Base-by-base conservation (phyloP, 2,797 vertebrate species). In the Rachycentron canadum region DNA sequence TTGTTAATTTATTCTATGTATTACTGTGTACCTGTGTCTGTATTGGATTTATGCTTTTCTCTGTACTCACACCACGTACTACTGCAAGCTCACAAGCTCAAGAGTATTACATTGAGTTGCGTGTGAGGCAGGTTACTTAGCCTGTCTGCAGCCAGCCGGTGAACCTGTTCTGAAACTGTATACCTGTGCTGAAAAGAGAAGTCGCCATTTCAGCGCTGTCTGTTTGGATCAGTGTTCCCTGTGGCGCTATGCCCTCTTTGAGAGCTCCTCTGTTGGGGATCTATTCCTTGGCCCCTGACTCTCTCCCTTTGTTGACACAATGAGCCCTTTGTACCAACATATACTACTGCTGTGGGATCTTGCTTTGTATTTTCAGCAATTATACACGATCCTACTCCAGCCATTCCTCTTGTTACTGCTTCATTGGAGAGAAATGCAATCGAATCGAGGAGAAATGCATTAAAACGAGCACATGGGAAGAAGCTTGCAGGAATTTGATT, bases 401-500 rank as follows among this genome's bases (percentile, higher is more conserved):
- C 84, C 59, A 32, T 86, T 61, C 78, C 73, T 82, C 79, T 84
- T 69, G 65, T 69, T 79, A 85, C 74, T 5, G 79, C 87, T 86
- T 88, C 85, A 82, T 61, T 84, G 85, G 71, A 73, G 82, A 83
- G 78, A 91, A 91, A 84, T 86, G 81, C 84, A 87, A 90, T 91
- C 79, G 65, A 86, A 89, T 78, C 23, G 32, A 76, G 76, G 82
- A 71, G 81, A 86, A 84, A 84, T 58, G 76, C 78, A 50, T 84
- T 69, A 77, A 93, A 91, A 90, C 28, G 10, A 56, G 76, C 86
- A 85, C 61, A 82, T 3, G 67, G 82, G 88, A 85, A 90, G 81
- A 89, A 81, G 86, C 90, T 93, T 90, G 89, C 87, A 91, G 88
- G 91, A 94, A 94, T 94, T 93, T 93, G 94, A 94, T 94, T 91